Evolutionary conservation across 2,888 invertebrate species (phyloP).

Genomic region (Cephus pulcher): DNA sequence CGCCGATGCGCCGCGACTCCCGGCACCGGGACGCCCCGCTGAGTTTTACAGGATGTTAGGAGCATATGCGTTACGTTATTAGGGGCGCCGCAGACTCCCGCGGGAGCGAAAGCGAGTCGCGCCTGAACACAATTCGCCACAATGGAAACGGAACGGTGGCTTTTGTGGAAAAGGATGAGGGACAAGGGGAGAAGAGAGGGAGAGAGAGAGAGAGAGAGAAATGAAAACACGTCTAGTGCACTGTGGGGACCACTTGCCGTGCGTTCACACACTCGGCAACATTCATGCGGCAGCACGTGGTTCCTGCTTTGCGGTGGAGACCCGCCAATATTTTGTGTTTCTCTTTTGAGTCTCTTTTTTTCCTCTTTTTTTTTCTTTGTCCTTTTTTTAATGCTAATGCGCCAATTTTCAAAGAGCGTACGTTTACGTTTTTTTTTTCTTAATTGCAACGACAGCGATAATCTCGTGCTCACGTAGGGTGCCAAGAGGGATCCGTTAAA

Average conservation of each 20-base stretch:
- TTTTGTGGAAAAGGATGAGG: neutral
- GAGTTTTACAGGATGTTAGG: conserved; percentile 63
- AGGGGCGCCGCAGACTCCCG: conserved; percentile 34
- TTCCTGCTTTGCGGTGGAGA: neutral
- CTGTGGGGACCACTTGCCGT: conserved; percentile 62
- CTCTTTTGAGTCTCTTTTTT: conserved; percentile 15
- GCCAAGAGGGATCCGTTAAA: neutral
- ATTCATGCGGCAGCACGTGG: conserved; percentile 29
- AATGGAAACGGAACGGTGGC: conserved; percentile 13
- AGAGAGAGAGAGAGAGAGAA: neutral
- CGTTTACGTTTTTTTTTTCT: neutral
- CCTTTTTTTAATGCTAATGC: neutral
- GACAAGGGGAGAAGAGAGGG: conserved; percentile 1
- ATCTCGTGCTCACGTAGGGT: neutral
- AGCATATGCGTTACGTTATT: conserved; percentile 65
- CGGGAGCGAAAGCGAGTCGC: conserved; percentile 2
- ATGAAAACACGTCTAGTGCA: neutral
- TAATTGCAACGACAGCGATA: neutral
- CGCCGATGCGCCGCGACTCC: conserved; percentile 9
- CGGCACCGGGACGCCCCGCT: conserved; percentile 55
- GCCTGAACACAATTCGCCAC: neutral
- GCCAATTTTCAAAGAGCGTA: neutral
- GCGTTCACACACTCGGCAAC: conserved; percentile 59
- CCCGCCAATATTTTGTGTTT: conserved; percentile 1
- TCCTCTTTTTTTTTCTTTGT: conserved; percentile 12